A percentile compares a stretch with the other conserved stretches of the same genome.
Conservation (phyloP, 1,140 invertebrate species). For the Leptinotarsa undecemlineata region DNA sequence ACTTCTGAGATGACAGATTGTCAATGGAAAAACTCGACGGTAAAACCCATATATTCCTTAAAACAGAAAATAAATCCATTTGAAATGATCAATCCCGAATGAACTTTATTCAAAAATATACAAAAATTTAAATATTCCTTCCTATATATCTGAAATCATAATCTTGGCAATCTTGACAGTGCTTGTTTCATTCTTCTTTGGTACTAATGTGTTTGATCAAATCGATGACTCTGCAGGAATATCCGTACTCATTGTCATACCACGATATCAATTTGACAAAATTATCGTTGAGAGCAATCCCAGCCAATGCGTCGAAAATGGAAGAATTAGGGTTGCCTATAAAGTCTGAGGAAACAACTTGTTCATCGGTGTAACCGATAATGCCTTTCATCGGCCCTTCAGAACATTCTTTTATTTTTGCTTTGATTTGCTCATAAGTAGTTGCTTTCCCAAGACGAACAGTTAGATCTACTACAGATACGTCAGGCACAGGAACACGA, state of each 20-base stretch:
- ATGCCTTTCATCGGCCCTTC: conserved; percentile 85
- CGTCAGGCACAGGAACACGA: conserved; percentile 87
- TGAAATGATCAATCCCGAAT: too few species aligned
- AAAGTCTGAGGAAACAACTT: conserved; percentile 92
- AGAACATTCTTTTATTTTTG: conserved; percentile 83
- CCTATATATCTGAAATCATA: neutral
- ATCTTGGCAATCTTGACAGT: neutral
- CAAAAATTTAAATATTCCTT: too few species aligned
- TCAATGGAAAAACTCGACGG: too few species aligned
- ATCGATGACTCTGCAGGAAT: conserved; percentile 90
- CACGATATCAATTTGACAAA: conserved; percentile 92
- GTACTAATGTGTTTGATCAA: conserved; percentile 81
- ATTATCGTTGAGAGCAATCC: conserved; percentile 85
- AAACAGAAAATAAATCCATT: too few species aligned
- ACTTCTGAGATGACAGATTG: too few species aligned
- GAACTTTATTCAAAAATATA: too few species aligned
- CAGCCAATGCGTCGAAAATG: conserved; percentile 94
- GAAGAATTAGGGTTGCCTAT: conserved; percentile 83
- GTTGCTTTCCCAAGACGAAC: conserved; percentile 71
- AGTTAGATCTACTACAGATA: conserved; percentile 98
- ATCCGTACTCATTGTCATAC: conserved; percentile 98
- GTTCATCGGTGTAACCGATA: conserved; percentile 92
- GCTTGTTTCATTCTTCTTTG: conserved; percentile 4
- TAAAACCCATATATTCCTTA: too few species aligned
- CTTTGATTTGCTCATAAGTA: conserved; percentile 87